phyloP scores from a whole-genome alignment of 2,113 vertebrate genomes.

The Mionectes macconnelli region DNA sequence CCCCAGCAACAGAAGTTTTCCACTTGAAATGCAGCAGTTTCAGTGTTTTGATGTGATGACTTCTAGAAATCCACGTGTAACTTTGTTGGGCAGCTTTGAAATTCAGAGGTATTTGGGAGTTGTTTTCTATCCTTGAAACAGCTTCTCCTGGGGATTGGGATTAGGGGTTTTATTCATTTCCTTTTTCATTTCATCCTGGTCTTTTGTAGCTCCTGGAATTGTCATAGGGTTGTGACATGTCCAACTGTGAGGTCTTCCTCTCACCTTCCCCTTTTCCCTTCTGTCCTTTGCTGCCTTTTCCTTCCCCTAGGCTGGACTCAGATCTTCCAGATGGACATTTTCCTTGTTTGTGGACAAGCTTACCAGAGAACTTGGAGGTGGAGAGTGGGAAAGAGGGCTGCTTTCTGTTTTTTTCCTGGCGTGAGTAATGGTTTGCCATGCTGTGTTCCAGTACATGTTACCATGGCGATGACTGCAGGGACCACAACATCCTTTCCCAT shows the following conservation, averaged over 20 bases:
- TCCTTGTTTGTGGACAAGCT: not conserved
- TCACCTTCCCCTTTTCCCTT: not conserved
- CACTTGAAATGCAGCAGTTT: not conserved
- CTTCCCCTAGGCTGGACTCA: not conserved
- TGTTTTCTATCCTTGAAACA: not conserved
- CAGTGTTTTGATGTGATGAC: not conserved
- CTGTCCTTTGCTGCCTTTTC: fast-evolving
- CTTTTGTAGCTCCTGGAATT: not conserved
- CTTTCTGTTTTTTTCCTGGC: not conserved
- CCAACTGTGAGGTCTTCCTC: not conserved
- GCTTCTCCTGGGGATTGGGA: not conserved
- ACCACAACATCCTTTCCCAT: constrained; percentile 89
- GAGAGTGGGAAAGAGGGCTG: not conserved
- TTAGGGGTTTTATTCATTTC: not conserved
- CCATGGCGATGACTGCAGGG: constrained; percentile 95
- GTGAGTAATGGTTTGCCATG: constrained; percentile 46
- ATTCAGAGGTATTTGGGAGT: not conserved
- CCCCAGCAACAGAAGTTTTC: not conserved
- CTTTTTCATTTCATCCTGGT: not conserved
- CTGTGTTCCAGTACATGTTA: constrained; percentile 75
- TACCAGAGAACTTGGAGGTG: not conserved
- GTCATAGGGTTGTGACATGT: not conserved
- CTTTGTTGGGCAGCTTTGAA: not conserved
- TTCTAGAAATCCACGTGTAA: not conserved
- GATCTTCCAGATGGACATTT: not conserved